A percentile compares a stretch with the other conserved stretches of the same genome.
phyloP scores from a whole-genome alignment of 2,888 invertebrate species.

The Prenolepis imparis region DNA sequence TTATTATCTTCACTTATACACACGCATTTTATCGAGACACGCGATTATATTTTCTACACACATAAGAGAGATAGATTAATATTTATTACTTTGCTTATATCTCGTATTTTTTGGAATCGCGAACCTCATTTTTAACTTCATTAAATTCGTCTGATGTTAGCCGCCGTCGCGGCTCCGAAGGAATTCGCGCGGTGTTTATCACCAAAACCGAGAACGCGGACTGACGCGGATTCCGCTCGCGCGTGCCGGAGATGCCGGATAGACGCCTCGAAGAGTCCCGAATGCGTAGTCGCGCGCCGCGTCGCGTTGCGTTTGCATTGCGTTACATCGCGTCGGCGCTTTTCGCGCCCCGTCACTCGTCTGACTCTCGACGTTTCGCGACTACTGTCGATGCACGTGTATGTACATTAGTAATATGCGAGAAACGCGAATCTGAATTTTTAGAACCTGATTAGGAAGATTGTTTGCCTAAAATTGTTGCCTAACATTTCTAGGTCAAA shows the following conservation, averaged over 20 bases:
- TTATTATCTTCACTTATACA: not conserved
- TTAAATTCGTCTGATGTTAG: not conserved
- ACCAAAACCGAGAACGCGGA: slow-evolving; percentile 5
- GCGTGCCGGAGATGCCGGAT: slow-evolving; percentile 34
- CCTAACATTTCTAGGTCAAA: not conserved
- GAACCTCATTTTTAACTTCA: not conserved
- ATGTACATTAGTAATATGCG: no score
- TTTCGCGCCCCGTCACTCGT: not conserved
- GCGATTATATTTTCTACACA: not conserved
- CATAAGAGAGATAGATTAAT: not conserved
- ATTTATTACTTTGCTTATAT: no score
- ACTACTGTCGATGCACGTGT: no score
- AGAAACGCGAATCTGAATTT: not conserved
- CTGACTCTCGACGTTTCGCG: not conserved
- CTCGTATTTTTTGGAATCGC: not conserved
- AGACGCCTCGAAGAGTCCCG: not conserved
- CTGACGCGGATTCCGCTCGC: slow-evolving; percentile 22
- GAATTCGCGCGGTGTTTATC: slow-evolving; percentile 24
- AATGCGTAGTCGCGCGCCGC: not conserved
- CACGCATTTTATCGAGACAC: no score
- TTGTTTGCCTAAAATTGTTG: not conserved
- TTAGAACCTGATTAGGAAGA: not conserved
- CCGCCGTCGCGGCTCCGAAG: not conserved
- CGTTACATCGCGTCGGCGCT: slow-evolving; percentile 15
- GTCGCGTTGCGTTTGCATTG: not conserved